Evolutionary conservation across 2,113 vertebrate species (phyloP).

Genomic region (Diadophis punctatus): DNA sequence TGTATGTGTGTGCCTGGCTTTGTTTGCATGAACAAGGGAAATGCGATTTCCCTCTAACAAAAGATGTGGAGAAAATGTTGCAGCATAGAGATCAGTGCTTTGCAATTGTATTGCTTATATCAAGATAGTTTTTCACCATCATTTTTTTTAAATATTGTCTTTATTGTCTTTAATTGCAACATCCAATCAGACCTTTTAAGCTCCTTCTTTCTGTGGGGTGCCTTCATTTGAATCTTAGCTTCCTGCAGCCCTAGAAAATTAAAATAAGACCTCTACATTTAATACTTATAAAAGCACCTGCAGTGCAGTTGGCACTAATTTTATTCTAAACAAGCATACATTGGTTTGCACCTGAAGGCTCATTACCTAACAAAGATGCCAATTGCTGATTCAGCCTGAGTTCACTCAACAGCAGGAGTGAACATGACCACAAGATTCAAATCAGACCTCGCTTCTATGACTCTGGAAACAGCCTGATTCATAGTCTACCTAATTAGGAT

Average conservation of each 20-base stretch:
- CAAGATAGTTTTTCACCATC: background rate
- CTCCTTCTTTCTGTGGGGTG: background rate
- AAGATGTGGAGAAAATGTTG: background rate
- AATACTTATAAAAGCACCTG: constrained; percentile 11
- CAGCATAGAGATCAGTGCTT: background rate
- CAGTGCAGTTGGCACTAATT: background rate
- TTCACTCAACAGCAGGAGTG: background rate
- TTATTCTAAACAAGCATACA: background rate
- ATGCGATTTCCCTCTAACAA: background rate
- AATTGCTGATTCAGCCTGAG: background rate
- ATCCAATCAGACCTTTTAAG: background rate
- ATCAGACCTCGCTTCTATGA: background rate
- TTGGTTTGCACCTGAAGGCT: background rate
- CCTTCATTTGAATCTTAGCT: background rate
- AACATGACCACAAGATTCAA: background rate
- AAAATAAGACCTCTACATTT: background rate
- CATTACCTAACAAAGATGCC: background rate
- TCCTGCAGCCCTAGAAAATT: background rate
- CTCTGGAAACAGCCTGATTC: background rate
- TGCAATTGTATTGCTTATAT: background rate
- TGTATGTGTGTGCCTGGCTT: background rate
- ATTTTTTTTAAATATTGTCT: background rate
- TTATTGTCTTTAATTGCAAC: background rate
- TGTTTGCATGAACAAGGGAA: background rate
- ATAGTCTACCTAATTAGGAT: background rate